Evolutionary conservation across 2,888 invertebrate species (phyloP).

Genomic region (Sialis lutaria): DNA sequence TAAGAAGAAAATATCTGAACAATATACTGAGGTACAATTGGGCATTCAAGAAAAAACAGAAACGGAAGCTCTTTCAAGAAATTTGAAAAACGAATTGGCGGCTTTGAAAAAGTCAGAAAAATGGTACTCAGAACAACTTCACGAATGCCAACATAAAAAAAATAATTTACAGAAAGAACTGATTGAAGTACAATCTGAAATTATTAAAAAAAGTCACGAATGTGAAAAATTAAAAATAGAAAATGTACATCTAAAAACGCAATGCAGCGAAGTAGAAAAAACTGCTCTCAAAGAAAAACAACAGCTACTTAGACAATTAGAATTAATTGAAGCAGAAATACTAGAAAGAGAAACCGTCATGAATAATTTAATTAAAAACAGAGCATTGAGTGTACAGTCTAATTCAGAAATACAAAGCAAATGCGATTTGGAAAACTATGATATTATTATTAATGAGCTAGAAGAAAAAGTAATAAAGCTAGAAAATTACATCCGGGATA

Average conservation of each 20-base stretch:
- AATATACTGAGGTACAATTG: slow-evolving; percentile 8
- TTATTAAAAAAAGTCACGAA: slow-evolving; percentile 6
- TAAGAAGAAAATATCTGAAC: slow-evolving; percentile 8
- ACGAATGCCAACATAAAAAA: slow-evolving; percentile 7
- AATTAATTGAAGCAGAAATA: slow-evolving; percentile 8
- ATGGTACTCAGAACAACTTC: slow-evolving; percentile 8
- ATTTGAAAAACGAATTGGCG: slow-evolving; percentile 7
- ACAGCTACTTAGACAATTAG: slow-evolving; percentile 5
- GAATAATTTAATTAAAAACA: background rate
- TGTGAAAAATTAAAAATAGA: slow-evolving; percentile 7
- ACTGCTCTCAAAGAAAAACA: slow-evolving; percentile 8
- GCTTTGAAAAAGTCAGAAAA: slow-evolving; percentile 8
- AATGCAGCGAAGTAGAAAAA: slow-evolving; percentile 6
- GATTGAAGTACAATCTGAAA: slow-evolving; percentile 7
- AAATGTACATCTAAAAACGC: slow-evolving; percentile 5
- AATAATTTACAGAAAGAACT: slow-evolving; percentile 8
- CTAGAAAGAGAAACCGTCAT: slow-evolving; percentile 5
- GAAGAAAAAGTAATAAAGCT: background rate
- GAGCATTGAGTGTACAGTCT: background rate
- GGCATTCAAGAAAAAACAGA: slow-evolving; percentile 7
- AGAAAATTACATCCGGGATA: background rate
- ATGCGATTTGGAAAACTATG: background rate
- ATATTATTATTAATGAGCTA: background rate
- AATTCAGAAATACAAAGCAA: background rate
- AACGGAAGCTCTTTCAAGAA: slow-evolving; percentile 6